phyloP scores from a whole-genome alignment of 2,888 invertebrate species.

The Ypsolopha sequella region DNA sequence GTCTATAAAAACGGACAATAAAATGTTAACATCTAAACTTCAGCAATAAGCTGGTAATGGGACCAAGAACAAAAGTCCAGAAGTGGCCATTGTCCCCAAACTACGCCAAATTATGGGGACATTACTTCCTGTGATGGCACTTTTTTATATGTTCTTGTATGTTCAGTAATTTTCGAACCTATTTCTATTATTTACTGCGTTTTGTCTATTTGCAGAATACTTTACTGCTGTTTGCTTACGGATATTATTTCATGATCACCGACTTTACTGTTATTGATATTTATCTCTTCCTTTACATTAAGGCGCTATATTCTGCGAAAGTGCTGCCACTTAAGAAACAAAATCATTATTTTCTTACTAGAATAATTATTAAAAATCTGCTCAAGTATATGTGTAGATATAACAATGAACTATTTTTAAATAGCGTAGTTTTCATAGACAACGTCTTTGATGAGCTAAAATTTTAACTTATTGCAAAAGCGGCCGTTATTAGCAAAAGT shows the following conservation, averaged over 20 bases:
- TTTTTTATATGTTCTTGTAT: constrained; percentile 6
- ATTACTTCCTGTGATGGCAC: constrained; percentile 19
- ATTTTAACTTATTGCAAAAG: too few relatives aligned
- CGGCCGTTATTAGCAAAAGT: too few relatives aligned
- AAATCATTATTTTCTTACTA: too few relatives aligned
- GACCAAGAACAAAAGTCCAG: constrained; percentile 18
- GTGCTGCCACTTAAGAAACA: too few relatives aligned
- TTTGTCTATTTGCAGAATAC: background rate
- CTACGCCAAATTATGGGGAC: constrained; percentile 25
- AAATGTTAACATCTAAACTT: constrained; percentile 36
- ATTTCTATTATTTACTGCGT: constrained; percentile 2
- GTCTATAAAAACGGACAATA: constrained; percentile 30
- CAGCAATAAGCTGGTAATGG: constrained; percentile 30
- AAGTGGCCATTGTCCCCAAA: constrained; percentile 28
- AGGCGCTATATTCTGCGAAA: too few relatives aligned
- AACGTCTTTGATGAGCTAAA: too few relatives aligned
- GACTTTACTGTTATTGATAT: background rate
- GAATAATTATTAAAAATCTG: too few relatives aligned
- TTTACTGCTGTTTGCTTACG: background rate
- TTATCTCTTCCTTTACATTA: too few relatives aligned
- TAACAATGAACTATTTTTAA: too few relatives aligned
- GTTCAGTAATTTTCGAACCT: background rate
- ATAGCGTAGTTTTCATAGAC: too few relatives aligned
- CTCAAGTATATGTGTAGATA: too few relatives aligned
- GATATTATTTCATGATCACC: background rate